Evolutionary conservation across 2,797 vertebrate species (phyloP).

Genomic region (Rallus crepitans): DNA sequence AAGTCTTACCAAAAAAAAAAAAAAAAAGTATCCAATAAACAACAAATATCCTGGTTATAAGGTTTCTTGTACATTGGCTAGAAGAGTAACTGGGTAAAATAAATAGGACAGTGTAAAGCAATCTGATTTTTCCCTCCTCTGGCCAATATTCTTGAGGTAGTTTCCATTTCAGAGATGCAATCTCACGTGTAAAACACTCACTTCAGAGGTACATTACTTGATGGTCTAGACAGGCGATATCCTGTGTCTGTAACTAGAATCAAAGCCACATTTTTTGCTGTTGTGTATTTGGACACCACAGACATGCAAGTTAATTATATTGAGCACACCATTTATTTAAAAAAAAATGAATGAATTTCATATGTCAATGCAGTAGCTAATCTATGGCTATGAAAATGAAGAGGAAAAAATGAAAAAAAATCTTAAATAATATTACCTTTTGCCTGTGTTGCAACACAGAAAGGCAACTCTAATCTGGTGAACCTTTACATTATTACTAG

Average conservation of each 20-base stretch:
- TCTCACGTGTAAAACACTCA: slow-evolving; percentile 31
- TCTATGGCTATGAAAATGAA: not conserved
- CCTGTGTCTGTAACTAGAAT: slow-evolving; percentile 57
- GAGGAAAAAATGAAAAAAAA: not conserved
- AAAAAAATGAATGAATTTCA: not conserved
- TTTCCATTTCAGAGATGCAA: slow-evolving; percentile 46
- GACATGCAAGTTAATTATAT: not conserved
- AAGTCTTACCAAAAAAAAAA: not conserved
- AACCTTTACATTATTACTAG: not conserved
- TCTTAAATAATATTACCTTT: not conserved
- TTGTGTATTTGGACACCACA: slow-evolving; percentile 27
- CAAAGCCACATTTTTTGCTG: slow-evolving; percentile 31
- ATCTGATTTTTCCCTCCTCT: slow-evolving; percentile 1
- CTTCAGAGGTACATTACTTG: slow-evolving; percentile 34
- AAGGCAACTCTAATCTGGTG: not conserved
- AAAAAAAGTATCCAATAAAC: not conserved
- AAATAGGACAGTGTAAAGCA: not conserved
- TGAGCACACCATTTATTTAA: not conserved
- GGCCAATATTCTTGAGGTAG: not conserved
- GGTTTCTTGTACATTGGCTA: not conserved
- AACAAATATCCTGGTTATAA: not conserved
- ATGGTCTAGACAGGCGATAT: slow-evolving; percentile 62
- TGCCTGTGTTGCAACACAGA: not conserved
- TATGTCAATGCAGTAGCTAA: not conserved
- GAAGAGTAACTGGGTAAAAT: not conserved